A percentile compares a stretch with the other conserved stretches of the same genome.
Evolutionary conservation across 2,797 vertebrate genomes (phyloP).

Genomic region (Manis javanica): DNA sequence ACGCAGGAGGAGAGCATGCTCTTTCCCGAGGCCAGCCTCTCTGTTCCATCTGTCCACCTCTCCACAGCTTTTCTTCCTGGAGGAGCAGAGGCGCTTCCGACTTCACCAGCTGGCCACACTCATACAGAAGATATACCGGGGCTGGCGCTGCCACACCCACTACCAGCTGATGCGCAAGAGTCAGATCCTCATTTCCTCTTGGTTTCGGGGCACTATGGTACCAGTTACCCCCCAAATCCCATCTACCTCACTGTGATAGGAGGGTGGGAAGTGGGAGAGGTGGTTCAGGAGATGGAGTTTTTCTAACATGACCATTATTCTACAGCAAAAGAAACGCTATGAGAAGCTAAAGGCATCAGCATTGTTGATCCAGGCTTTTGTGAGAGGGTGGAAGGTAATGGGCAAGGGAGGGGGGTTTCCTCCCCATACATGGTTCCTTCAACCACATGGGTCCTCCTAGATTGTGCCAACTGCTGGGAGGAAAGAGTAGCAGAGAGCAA

Average conservation of each 20-base stretch:
- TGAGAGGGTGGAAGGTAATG: slow-evolving; percentile 89
- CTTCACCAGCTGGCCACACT: slow-evolving; percentile 83
- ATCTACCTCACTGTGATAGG: background rate
- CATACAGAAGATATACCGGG: slow-evolving; percentile 87
- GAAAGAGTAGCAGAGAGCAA: background rate
- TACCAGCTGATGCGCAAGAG: slow-evolving; percentile 88
- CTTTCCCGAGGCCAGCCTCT: background rate
- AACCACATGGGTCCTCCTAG: background rate
- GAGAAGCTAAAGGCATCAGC: slow-evolving; percentile 77
- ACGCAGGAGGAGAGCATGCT: background rate
- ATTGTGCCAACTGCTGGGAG: background rate
- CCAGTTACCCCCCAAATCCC: background rate
- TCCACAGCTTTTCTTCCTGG: slow-evolving; percentile 88
- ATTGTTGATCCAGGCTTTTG: slow-evolving; percentile 85
- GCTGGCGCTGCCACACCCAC: slow-evolving; percentile 84
- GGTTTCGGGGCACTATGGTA: slow-evolving; percentile 87
- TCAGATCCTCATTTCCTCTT: slow-evolving; percentile 88
- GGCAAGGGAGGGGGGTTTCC: background rate
- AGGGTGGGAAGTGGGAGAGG: background rate
- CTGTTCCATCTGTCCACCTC: too few relatives aligned
- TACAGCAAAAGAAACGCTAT: slow-evolving; percentile 86
- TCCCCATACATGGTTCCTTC: background rate
- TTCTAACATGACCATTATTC: slow-evolving; percentile 10
- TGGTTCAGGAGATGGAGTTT: background rate
- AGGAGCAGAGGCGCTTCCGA: slow-evolving; percentile 81